Conservation (phyloP, 2,797 vertebrate species). For the Poeciliopsis infans region DNA sequence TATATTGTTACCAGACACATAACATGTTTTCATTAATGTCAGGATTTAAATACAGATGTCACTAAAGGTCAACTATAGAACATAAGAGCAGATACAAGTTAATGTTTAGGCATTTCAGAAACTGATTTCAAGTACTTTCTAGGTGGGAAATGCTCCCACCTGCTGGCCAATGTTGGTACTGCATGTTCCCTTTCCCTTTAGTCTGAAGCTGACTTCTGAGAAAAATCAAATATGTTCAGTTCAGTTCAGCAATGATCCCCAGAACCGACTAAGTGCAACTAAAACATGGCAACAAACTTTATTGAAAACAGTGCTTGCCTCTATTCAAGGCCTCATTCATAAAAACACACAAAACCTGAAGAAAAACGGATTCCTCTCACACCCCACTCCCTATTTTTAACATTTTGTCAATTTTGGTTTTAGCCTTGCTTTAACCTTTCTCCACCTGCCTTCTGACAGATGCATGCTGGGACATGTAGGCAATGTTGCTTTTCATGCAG, state of each 20-base stretch:
- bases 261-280: constrained; percentile 45
- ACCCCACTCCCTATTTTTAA: neutral
- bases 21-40: constrained; percentile 41
- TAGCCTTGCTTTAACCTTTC: constrained; percentile 15
- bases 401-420: constrained; percentile 20
- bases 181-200: constrained; percentile 15
- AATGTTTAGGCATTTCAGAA: constrained; percentile 8
- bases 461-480: constrained; percentile 73
- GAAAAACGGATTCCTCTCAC: constrained; percentile 10
- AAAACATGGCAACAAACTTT: constrained; percentile 41
- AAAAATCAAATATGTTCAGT: neutral
- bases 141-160: constrained; percentile 15
- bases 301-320: constrained; percentile 55
- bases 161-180: constrained; percentile 35
- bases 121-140: neutral
- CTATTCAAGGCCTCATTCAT: constrained; percentile 59
- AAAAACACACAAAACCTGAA: constrained; percentile 48
- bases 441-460: constrained; percentile 45
- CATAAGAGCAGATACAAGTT: constrained; percentile 25
- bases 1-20: constrained; percentile 38
- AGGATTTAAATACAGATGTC: constrained; percentile 33
- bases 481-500: constrained; percentile 44
- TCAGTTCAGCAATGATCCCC: constrained; percentile 16
- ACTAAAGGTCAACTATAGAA: constrained; percentile 53
- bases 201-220: constrained; percentile 25